Evolutionary conservation across 2,888 invertebrate genomes (phyloP).

Genomic region (Drosophila nr. fundita): DNA sequence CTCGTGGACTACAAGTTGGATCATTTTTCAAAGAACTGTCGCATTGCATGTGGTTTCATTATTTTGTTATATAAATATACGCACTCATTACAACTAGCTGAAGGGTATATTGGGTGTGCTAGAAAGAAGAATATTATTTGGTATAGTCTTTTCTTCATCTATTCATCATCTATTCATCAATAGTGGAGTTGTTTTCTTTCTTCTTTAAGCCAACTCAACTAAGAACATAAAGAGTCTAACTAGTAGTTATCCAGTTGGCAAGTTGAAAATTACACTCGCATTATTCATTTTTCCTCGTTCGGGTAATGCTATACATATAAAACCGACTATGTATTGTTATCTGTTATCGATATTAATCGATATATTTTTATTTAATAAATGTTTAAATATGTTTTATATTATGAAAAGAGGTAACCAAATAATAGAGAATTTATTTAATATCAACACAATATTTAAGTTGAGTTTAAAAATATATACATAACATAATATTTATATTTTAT

Average conservation of each 20-base stretch:
- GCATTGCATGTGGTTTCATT: conserved; percentile 44
- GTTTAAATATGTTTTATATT: rapidly evolving
- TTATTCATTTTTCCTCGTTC: background rate
- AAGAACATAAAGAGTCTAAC: too few species aligned
- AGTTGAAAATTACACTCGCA: background rate
- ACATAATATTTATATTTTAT: background rate
- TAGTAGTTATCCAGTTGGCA: too few species aligned
- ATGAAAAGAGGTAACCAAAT: rapidly evolving
- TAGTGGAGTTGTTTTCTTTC: too few species aligned
- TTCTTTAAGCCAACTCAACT: too few species aligned
- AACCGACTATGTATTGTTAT: background rate
- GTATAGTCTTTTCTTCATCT: background rate
- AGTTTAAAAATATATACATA: too few species aligned
- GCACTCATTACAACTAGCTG: conserved; percentile 10
- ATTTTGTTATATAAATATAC: conserved; percentile 16
- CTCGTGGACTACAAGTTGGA: conserved; percentile 27
- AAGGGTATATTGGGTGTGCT: background rate
- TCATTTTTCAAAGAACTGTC: conserved; percentile 7
- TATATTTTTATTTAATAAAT: background rate
- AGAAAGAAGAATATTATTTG: background rate
- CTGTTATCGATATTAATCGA: background rate
- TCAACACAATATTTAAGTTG: background rate
- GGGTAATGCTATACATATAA: background rate
- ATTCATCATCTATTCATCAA: too few species aligned
- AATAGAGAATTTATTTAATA: background rate